Percentiles rank a stretch among this genome's conserved stretches.
Evolutionary conservation across 2,113 vertebrate species (phyloP).

Genomic region (Rattus rattus): DNA sequence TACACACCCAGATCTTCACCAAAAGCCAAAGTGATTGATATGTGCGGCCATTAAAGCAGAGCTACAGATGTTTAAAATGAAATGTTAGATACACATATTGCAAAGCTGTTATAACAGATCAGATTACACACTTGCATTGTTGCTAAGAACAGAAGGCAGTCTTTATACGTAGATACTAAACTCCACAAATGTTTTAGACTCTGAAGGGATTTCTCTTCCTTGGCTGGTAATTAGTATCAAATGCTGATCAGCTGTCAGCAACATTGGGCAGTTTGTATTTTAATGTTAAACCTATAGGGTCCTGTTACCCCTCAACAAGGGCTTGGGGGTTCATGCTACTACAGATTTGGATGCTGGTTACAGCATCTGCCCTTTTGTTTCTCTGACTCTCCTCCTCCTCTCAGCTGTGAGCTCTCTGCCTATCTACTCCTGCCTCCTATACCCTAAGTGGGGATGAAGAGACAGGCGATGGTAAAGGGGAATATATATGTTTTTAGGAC

Average conservation of each 20-base stretch:
- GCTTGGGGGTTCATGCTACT: rapidly evolving
- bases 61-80: conserved; percentile 52
- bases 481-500: background rate
- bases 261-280: background rate
- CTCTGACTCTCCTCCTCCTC: background rate
- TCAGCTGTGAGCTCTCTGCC: background rate
- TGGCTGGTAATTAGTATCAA: background rate
- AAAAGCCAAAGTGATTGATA: conserved; percentile 52
- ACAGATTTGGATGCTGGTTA: background rate
- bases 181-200: background rate
- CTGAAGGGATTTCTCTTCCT: background rate
- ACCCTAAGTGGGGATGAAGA: background rate
- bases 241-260: background rate
- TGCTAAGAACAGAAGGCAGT: conserved; percentile 21
- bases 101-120: background rate
- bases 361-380: background rate
- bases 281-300: background rate
- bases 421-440: background rate
- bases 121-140: background rate
- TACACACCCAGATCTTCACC: conserved; percentile 4
- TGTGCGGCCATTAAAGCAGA: background rate
- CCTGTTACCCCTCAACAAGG: background rate
- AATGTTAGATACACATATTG: background rate
- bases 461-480: background rate
- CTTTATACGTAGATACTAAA: background rate